These are phyloP conservation scores for Drosophila nigritarsus DNA, from an alignment of 2,888 invertebrate genomes.

Conservation along the genomic window DNA sequence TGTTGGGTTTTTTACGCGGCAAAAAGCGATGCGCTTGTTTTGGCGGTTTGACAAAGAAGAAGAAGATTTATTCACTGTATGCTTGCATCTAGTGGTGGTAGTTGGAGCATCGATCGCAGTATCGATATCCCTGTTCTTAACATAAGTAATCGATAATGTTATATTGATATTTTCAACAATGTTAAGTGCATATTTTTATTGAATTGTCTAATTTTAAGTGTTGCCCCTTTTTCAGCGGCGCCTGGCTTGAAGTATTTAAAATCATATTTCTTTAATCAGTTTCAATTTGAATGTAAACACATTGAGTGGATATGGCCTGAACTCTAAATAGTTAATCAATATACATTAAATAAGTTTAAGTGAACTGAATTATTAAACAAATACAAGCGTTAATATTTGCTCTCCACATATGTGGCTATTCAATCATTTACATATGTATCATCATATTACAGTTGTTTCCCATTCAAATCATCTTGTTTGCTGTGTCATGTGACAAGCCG, in stretches of 20 bases:
- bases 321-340: neutral
- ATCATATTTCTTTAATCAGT: neutral
- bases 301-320: neutral
- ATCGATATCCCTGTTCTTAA: no score
- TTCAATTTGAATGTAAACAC: neutral
- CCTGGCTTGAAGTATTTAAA: neutral
- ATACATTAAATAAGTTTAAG: neutral
- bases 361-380: neutral
- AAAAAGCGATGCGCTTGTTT: no score
- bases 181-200: neutral
- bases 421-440: conserved; percentile 43
- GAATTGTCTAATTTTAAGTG: neutral
- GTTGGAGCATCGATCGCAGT: no score
- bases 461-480: conserved; percentile 56
- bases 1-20: no score
- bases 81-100: no score
- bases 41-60: no score
- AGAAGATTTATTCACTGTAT: no score
- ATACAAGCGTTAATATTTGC: neutral
- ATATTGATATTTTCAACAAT: no score
- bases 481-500: conserved; percentile 41
- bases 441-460: conserved; percentile 26
- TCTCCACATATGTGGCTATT: conserved; percentile 8
- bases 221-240: neutral
- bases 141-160: no score